Evolutionary conservation across 2,113 vertebrate genomes (phyloP).

Genomic region (Dasyornis broadbenti): DNA sequence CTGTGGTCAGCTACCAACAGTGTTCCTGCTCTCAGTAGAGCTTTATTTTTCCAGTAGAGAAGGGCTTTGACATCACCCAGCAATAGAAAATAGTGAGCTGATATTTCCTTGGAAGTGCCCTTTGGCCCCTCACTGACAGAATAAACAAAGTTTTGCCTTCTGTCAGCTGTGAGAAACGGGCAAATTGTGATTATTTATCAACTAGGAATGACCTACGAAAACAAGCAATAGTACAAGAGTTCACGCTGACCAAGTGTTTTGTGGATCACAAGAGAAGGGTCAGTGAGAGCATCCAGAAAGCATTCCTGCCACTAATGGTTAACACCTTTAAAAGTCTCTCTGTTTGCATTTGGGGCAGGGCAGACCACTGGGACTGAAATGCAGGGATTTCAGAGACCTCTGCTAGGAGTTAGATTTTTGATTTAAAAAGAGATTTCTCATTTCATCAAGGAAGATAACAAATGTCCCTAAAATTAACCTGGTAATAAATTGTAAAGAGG

Average conservation of each 20-base stretch:
- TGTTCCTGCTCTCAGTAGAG: background rate
- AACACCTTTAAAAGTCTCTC: background rate
- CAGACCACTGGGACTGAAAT: background rate
- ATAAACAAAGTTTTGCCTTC: background rate
- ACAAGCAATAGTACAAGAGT: background rate
- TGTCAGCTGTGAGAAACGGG: background rate
- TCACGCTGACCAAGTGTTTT: background rate
- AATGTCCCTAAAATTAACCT: background rate
- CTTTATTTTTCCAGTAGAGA: background rate
- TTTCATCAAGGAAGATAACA: background rate
- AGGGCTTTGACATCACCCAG: background rate
- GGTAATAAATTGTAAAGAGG: background rate
- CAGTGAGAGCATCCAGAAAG: background rate
- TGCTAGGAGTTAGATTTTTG: background rate
- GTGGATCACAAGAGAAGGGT: slow-evolving; percentile 42
- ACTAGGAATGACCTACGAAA: background rate
- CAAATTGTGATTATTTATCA: slow-evolving; percentile 34
- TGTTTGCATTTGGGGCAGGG: background rate
- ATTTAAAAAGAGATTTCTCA: too few species aligned
- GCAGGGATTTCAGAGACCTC: background rate
- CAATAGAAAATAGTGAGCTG: background rate
- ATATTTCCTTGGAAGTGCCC: background rate
- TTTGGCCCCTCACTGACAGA: background rate
- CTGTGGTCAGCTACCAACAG: fast-evolving
- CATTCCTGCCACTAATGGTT: slow-evolving; percentile 32